Base-by-base conservation (phyloP, 2,888 invertebrate species). In the Anthrax anthrax region DNA sequence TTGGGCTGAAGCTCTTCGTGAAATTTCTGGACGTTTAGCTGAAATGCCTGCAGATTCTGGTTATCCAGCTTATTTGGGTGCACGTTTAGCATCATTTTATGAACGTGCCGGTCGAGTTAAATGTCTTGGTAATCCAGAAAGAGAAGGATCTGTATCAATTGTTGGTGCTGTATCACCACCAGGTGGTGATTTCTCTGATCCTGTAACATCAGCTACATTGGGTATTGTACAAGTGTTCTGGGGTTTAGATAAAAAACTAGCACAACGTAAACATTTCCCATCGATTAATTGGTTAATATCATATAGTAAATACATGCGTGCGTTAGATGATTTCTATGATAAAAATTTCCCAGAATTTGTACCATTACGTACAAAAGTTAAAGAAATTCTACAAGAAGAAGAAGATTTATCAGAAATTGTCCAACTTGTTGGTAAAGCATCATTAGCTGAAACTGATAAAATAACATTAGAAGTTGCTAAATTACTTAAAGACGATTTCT, bases 241-340 rank as follows among this genome's bases (percentile, higher is more conserved):
- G 97, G 97, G 97, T 51, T 74, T 97, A 62, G 97, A 97, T 73
- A 98, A 97, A 73, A 97, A 96, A 67, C 77, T 97, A 51, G 97
- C 97, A 1, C 98, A 99, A 74, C 80, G 98, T 57, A 98, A 98
- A 70, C 98, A 98, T 74, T 98, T 98, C 80, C 98, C 98, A 50
- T 95, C 96, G 57, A 94, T 98, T 74, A 99, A 98, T 74, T 99
- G 98, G 98, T 83, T 98, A 60, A 97, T 98, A 70, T 96, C 95
- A 2, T 91, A 91, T 80, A 92, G 92, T 70, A 99, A 99, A 76
- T 99, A 99, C 74, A 88, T 90, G 76, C 83, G 96, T 52, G 94
- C 97, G 44, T 75, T 99, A 60, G 98, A 99, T 62, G 98, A 99
- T 65, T 98, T 92, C 76, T 99, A 99, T 64, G 98, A 99, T 70